Evolutionary conservation across 2,888 invertebrate species (phyloP).

Genomic region (Tipula unca): DNA sequence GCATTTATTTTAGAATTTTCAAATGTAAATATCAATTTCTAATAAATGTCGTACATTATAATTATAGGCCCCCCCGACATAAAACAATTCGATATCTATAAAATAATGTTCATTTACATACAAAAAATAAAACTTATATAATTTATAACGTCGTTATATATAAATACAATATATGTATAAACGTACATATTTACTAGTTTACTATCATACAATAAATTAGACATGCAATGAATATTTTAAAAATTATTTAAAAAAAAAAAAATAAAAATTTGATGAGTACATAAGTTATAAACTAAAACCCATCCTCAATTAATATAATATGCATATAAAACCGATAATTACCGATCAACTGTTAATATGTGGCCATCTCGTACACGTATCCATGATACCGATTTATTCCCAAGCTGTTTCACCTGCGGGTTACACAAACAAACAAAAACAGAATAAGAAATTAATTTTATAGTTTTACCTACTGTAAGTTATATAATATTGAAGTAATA

Average conservation of each 20-base stretch:
- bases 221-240: background rate
- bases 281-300: background rate
- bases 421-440: constrained; percentile 30
- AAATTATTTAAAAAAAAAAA: no score
- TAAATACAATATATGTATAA: background rate
- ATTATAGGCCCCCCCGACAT: background rate
- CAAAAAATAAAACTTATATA: background rate
- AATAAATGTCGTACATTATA: background rate
- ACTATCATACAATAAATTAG: background rate
- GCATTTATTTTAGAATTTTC: background rate
- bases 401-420: constrained; percentile 66
- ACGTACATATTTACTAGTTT: background rate
- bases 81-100: background rate
- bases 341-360: constrained; percentile 82
- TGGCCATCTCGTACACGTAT: constrained; percentile 82
- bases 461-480: background rate
- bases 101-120: no score
- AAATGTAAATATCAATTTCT: background rate
- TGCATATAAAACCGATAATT: constrained; percentile 33
- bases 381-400: constrained; percentile 91
- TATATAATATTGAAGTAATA: background rate
- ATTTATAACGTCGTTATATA: background rate
- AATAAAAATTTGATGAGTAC: background rate
- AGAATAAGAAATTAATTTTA: constrained; percentile 19
- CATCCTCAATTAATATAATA: background rate